Evolutionary conservation across 2,888 invertebrate genomes (phyloP).

Genomic region (Leucophenga montana): DNA sequence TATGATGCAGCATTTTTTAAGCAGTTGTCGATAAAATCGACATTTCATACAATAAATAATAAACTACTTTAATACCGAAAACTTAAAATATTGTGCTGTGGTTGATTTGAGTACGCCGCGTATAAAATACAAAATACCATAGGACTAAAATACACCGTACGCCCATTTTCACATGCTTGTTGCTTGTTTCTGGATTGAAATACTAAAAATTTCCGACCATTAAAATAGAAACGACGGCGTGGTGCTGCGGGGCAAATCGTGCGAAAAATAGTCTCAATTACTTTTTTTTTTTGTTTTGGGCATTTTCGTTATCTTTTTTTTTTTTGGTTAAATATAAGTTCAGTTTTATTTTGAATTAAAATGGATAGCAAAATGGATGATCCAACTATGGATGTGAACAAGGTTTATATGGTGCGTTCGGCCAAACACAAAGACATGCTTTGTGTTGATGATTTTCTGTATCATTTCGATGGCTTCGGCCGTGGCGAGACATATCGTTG

Average conservation of each 20-base stretch:
- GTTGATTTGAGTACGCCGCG: slow-evolving; percentile 8
- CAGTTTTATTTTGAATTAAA: slow-evolving; percentile 32
- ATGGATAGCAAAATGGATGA: slow-evolving; percentile 50
- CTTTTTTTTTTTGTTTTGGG: not conserved
- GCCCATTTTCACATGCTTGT: too few relatives aligned
- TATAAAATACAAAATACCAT: not conserved
- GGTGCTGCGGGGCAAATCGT: not conserved
- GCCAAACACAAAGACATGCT: slow-evolving; percentile 69
- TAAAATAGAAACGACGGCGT: not conserved
- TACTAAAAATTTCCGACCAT: not conserved
- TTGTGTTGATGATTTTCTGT: slow-evolving; percentile 64
- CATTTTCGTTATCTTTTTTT: not conserved
- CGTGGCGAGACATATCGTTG: slow-evolving; percentile 63
- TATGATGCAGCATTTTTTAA: not conserved
- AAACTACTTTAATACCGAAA: too few relatives aligned
- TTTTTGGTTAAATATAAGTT: slow-evolving; percentile 33
- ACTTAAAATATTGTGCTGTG: too few relatives aligned
- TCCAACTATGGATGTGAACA: slow-evolving; percentile 52
- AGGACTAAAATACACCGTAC: slow-evolving; percentile 9
- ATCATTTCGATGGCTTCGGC: slow-evolving; percentile 65
- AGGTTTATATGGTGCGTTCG: slow-evolving; percentile 63
- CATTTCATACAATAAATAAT: too few relatives aligned
- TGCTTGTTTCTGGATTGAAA: not conserved
- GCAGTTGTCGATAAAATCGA: too few relatives aligned
- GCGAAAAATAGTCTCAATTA: not conserved